Percentiles rank a stretch among this genome's conserved stretches.
Conservation (phyloP, 1,140 invertebrate species). For the Lordiphosa mommai region DNA sequence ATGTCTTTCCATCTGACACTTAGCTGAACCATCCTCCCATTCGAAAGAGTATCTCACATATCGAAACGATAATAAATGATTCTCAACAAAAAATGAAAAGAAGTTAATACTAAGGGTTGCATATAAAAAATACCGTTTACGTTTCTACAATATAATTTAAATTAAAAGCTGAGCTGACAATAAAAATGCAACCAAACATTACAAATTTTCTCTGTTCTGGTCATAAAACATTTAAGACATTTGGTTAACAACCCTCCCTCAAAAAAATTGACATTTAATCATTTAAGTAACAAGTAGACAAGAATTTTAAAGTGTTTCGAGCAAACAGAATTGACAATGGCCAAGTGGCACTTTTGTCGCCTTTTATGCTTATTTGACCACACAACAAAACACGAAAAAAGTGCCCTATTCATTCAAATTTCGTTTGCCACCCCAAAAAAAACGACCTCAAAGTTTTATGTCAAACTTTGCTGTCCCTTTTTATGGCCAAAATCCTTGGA, state of each 20-base stretch:
- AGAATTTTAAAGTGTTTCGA: slow-evolving; percentile 50
- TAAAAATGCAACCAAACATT: slow-evolving; percentile 53
- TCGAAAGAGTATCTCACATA: slow-evolving; percentile 14
- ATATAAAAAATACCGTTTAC: slow-evolving; percentile 44
- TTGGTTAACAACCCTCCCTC: slow-evolving; percentile 40
- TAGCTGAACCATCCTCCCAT: neutral
- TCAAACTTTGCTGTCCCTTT: slow-evolving; percentile 25
- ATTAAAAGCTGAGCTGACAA: slow-evolving; percentile 72
- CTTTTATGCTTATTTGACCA: slow-evolving; percentile 71
- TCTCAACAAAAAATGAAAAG: neutral
- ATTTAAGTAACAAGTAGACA: slow-evolving; percentile 58
- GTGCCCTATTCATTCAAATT: slow-evolving; percentile 10
- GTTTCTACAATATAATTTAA: slow-evolving; percentile 66
- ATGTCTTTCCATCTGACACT: no score
- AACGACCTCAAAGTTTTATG: slow-evolving; percentile 28
- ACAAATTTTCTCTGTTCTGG: slow-evolving; percentile 45
- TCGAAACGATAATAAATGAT: neutral
- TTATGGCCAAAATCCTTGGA: slow-evolving; percentile 19
- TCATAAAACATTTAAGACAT: slow-evolving; percentile 71
- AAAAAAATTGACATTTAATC: slow-evolving; percentile 53
- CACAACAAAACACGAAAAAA: slow-evolving; percentile 14
- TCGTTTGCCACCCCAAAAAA: neutral
- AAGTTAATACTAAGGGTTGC: slow-evolving; percentile 11
- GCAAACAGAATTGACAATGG: slow-evolving; percentile 16
- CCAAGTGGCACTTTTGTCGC: slow-evolving; percentile 73